Evolutionary conservation across 2,113 vertebrate genomes (phyloP).

Genomic region (Regulus satrapa): DNA sequence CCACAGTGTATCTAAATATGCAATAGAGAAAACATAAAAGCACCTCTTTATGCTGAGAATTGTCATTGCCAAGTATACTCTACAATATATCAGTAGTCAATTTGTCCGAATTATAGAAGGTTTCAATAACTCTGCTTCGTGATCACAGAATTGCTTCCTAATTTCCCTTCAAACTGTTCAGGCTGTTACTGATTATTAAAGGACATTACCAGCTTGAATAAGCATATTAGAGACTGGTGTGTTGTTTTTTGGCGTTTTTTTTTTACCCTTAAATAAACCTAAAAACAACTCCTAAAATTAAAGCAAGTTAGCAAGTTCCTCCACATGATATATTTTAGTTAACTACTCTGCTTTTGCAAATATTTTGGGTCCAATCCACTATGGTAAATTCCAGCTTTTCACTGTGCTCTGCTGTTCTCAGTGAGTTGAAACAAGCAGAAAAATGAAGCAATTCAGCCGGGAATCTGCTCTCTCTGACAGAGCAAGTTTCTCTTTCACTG

Average conservation of each 20-base stretch:
- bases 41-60: background rate
- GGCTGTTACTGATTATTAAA: constrained; percentile 7
- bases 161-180: constrained; percentile 34
- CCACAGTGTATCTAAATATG: background rate
- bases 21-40: background rate
- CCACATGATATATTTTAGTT: background rate
- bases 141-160: constrained; percentile 8
- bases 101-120: background rate
- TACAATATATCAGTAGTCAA: background rate
- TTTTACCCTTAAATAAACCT: background rate
- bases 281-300: constrained; percentile 18
- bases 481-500: constrained; percentile 30
- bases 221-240: background rate
- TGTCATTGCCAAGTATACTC: background rate
- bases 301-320: background rate
- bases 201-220: background rate
- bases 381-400: background rate
- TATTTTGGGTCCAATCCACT: background rate
- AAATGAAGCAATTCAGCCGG: background rate
- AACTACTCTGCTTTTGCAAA: background rate
- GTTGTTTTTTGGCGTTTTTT: background rate
- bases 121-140: background rate
- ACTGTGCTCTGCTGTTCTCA: background rate
- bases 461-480: background rate
- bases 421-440: background rate